Conservation (phyloP, 2,113 vertebrate genomes). For the Macrotis lagotis region DNA sequence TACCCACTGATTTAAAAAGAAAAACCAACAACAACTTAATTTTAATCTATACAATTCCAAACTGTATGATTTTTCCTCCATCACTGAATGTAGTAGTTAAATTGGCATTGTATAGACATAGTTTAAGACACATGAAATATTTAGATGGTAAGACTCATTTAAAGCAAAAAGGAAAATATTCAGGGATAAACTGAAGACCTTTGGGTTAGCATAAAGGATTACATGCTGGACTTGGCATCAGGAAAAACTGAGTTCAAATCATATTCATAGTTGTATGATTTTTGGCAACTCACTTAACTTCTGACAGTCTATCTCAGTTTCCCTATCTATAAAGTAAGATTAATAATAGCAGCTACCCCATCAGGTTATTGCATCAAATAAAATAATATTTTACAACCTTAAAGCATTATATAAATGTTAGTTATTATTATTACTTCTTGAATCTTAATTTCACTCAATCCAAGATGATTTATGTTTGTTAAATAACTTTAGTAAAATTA, state of each 20-base stretch:
- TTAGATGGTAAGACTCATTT: neutral
- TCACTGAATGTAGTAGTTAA: neutral
- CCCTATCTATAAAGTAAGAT: neutral
- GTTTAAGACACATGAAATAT: constrained; percentile 5
- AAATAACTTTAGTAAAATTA: neutral
- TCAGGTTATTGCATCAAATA: neutral
- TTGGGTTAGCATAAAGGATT: neutral
- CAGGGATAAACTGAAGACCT: neutral
- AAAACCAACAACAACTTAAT: neutral
- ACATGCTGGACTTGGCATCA: neutral
- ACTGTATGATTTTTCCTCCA: constrained; percentile 3
- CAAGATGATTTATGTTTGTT: neutral
- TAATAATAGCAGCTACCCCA: neutral
- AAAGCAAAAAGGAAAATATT: neutral
- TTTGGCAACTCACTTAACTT: neutral
- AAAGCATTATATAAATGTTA: neutral
- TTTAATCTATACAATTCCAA: constrained; percentile 1
- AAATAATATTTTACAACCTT: neutral
- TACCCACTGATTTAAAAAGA: neutral
- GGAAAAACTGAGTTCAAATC: neutral
- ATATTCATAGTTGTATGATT: neutral
- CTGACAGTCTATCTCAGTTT: neutral
- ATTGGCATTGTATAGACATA: neutral
- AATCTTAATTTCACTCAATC: neutral
- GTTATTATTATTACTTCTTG: neutral